Evolutionary conservation across 2,113 vertebrate species (phyloP).

Genomic region (Alethe diademata): DNA sequence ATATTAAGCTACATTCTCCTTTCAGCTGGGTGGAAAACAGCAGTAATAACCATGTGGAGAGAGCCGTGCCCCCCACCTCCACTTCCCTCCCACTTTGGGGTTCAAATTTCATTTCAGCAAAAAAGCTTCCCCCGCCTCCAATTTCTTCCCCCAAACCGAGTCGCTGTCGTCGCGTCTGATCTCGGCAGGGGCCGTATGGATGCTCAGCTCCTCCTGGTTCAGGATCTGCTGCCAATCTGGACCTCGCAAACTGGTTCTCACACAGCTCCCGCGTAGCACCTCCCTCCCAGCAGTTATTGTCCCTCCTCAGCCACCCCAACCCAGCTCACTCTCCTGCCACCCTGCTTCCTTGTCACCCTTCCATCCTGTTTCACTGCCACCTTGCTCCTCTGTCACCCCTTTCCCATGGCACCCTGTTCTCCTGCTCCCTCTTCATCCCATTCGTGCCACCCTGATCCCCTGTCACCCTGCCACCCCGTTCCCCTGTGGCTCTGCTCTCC

Average conservation of each 20-base stretch:
- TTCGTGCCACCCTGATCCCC: not conserved
- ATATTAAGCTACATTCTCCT: slow-evolving; percentile 63
- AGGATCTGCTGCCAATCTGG: slow-evolving; percentile 67
- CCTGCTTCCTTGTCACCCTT: not conserved
- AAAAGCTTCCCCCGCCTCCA: slow-evolving; percentile 63
- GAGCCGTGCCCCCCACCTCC: slow-evolving; percentile 63
- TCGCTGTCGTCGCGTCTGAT: slow-evolving; percentile 57
- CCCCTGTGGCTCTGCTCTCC: not conserved
- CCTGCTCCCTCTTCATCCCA: not conserved
- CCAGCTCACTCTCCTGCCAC: not conserved
- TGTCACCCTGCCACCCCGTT: not conserved
- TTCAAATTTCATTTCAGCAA: slow-evolving; percentile 66
- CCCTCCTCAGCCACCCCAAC: slow-evolving; percentile 28
- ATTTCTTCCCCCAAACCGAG: slow-evolving; percentile 62
- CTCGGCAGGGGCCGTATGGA: slow-evolving; percentile 59
- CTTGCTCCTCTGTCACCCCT: not conserved
- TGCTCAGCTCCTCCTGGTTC: slow-evolving; percentile 63
- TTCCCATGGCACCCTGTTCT: not conserved
- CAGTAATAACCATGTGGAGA: slow-evolving; percentile 60
- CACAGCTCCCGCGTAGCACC: slow-evolving; percentile 37
- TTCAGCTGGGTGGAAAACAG: slow-evolving; percentile 69
- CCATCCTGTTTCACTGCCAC: fast-evolving
- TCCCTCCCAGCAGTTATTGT: slow-evolving; percentile 34
- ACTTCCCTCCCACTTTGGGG: slow-evolving; percentile 66
- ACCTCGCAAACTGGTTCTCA: slow-evolving; percentile 59